These are phyloP conservation scores for Hippolais icterina DNA, from an alignment of 2,113 vertebrate genomes.

Conservation along the genomic window DNA sequence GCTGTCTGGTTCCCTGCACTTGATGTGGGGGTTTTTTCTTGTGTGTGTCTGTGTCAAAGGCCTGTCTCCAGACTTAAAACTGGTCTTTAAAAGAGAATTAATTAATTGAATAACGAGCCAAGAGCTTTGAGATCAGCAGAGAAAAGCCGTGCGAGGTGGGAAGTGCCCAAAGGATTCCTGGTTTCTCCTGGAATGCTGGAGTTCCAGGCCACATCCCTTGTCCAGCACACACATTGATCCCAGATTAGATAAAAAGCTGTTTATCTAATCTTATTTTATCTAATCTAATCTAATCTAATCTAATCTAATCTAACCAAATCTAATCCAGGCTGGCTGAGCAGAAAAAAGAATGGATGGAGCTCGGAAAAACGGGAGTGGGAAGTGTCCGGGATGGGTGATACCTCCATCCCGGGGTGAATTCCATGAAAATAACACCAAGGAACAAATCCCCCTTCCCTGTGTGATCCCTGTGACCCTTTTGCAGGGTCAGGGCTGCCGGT, in stretches of 20 bases:
- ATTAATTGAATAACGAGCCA: neutral
- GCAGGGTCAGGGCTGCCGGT: neutral
- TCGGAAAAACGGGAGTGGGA: neutral
- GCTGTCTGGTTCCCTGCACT: constrained; percentile 1
- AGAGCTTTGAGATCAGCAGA: neutral
- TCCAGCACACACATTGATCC: neutral
- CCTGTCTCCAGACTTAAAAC: neutral
- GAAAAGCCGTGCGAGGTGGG: neutral
- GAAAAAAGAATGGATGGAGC: neutral
- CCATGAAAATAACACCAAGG: neutral
- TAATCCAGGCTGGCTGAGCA: neutral
- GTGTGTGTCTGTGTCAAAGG: neutral
- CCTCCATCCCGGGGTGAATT: neutral
- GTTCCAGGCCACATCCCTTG: neutral
- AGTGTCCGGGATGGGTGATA: neutral
- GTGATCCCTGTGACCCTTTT: neutral
- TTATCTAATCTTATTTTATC: neutral
- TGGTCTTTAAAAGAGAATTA: neutral
- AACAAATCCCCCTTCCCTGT: neutral
- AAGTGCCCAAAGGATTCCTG: neutral
- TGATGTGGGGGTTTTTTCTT: constrained; percentile 4
- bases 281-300: neutral
- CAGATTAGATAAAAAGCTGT: neutral
- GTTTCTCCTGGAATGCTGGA: neutral
- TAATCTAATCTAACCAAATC: neutral